Percentiles rank a stretch among this genome's conserved stretches.
Conservation (phyloP, 2,888 invertebrate genomes). For the Caenorhabditis macrosperma region DNA sequence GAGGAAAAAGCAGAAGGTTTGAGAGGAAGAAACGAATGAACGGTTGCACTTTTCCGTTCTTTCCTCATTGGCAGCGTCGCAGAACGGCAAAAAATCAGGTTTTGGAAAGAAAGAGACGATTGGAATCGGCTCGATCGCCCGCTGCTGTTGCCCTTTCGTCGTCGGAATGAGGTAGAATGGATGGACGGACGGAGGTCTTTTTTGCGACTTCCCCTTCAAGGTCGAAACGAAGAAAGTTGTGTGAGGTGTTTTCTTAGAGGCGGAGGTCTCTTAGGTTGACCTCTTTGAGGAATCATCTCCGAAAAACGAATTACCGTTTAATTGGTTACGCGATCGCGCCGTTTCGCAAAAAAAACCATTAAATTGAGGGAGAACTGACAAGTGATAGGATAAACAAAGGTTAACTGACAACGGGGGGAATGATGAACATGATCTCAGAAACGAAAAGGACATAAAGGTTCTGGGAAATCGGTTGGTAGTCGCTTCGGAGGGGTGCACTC, state of each 20-base stretch:
- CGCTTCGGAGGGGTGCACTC: not conserved
- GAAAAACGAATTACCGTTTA: not conserved
- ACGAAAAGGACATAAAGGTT: too few relatives aligned
- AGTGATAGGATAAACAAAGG: too few relatives aligned
- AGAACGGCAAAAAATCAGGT: conserved; percentile 24
- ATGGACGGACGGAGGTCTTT: not conserved
- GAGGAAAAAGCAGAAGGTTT: not conserved
- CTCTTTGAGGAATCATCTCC: conserved; percentile 6
- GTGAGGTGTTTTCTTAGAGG: conserved; percentile 44
- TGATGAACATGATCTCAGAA: too few relatives aligned
- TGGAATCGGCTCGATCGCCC: conserved; percentile 25
- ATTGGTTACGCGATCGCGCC: too few relatives aligned
- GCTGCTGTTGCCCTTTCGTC: conserved; percentile 21
- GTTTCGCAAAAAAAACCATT: too few relatives aligned
- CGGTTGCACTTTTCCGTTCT: not conserved
- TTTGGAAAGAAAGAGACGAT: conserved; percentile 9
- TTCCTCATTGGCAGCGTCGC: not conserved
- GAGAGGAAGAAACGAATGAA: not conserved
- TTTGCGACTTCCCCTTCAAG: conserved; percentile 51
- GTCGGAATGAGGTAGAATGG: conserved; percentile 48
- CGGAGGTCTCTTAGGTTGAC: not conserved
- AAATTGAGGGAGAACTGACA: too few relatives aligned
- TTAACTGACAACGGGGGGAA: too few relatives aligned
- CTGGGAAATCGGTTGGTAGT: too few relatives aligned
- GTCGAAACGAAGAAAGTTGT: conserved; percentile 27